These are phyloP conservation scores for Guaruba guarouba DNA, from an alignment of 2,113 vertebrate genomes.

Conservation along the genomic window DNA sequence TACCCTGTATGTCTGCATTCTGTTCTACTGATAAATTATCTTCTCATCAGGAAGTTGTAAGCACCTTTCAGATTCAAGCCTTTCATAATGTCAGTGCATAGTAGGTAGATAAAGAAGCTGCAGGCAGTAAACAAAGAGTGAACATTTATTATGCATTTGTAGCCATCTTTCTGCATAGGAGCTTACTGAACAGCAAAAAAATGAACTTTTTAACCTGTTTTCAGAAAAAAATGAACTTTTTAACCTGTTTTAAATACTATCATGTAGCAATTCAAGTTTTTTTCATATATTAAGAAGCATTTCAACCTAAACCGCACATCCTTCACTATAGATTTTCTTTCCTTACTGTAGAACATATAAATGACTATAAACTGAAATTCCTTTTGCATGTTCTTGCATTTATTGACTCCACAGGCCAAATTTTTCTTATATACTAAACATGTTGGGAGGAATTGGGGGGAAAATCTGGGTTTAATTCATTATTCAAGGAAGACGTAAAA, in stretches of 20 bases:
- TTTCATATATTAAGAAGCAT: neutral
- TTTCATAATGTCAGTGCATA: neutral
- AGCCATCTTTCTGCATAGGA: neutral
- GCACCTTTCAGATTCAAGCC: neutral
- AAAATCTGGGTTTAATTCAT: constrained; percentile 10
- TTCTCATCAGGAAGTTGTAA: neutral
- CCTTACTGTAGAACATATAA: neutral
- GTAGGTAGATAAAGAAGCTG: neutral
- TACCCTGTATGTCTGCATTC: neutral
- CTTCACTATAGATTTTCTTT: neutral
- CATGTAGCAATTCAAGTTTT: neutral
- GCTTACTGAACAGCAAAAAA: neutral
- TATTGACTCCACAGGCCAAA: neutral
- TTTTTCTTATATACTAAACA: neutral
- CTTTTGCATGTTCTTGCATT: neutral
- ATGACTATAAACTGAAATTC: neutral
- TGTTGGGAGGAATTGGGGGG: neutral
- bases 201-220: neutral
- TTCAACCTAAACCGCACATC: neutral
- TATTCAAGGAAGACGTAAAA: neutral
- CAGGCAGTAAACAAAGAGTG: neutral
- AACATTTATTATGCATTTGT: neutral
- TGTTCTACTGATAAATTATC: neutral
- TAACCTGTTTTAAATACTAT: neutral
- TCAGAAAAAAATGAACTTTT: neutral